Evolutionary conservation across 2,797 vertebrate genomes (phyloP).

Genomic region (Myiotriccus ornatus): DNA sequence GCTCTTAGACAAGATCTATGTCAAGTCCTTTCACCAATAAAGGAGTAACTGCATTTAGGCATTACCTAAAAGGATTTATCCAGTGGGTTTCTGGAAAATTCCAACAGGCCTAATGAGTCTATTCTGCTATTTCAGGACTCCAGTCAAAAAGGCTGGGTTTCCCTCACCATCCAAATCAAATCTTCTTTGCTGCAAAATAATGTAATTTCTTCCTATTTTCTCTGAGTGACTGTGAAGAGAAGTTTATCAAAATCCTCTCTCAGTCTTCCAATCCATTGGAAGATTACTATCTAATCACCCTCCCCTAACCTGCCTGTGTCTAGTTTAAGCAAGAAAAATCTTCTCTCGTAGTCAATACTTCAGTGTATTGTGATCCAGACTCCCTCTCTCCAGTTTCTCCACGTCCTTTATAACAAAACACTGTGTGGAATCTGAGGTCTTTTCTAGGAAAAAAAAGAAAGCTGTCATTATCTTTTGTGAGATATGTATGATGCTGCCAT

Average conservation of each 20-base stretch:
- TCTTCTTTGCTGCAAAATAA: background rate
- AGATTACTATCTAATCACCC: background rate
- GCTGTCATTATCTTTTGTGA: background rate
- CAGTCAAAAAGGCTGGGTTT: rapidly evolving
- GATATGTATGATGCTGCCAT: background rate
- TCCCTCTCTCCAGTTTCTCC: background rate
- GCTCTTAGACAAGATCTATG: background rate
- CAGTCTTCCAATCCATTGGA: background rate
- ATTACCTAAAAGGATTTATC: background rate
- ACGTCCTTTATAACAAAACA: background rate
- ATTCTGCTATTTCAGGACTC: background rate
- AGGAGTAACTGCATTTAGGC: background rate
- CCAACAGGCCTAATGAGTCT: background rate
- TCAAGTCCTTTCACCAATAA: background rate
- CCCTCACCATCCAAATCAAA: background rate
- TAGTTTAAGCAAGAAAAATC: background rate
- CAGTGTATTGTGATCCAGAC: background rate
- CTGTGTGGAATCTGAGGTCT: background rate
- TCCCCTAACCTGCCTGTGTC: background rate
- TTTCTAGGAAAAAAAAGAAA: background rate
- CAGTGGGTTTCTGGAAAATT: background rate
- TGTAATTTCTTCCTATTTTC: background rate
- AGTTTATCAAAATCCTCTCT: background rate
- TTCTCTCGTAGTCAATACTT: background rate
- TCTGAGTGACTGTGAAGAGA: background rate